These are phyloP conservation scores for Leptinotarsa lineolata DNA, from an alignment of 1,140 invertebrate species.

Conservation along the genomic window DNA sequence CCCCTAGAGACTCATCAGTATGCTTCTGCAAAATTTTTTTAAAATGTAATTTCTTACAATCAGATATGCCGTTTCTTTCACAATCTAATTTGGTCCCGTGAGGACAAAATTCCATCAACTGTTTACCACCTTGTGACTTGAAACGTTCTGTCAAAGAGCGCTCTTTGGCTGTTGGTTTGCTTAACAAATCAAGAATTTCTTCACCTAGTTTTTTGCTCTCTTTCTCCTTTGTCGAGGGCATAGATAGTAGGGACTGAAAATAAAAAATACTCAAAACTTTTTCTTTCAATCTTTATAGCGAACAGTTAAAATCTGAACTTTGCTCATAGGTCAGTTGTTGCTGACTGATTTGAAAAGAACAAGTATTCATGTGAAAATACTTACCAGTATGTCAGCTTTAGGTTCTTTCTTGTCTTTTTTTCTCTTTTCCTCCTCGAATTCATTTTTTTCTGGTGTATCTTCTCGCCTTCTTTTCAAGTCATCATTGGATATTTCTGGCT, in stretches of 20 bases:
- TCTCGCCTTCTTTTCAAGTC: conserved; percentile 57
- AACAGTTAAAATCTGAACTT: too few species aligned
- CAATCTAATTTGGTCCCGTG: conserved; percentile 93
- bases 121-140: conserved; percentile 90
- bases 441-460: conserved; percentile 39
- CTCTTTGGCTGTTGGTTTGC: conserved; percentile 95
- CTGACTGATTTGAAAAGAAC: too few species aligned
- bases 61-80: conserved; percentile 62
- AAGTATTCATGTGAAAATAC: neutral
- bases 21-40: conserved; percentile 97
- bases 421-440: conserved; percentile 51
- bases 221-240: conserved; percentile 92
- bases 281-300: neutral
- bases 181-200: conserved; percentile 92
- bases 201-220: conserved; percentile 95
- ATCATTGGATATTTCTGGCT: conserved; percentile 54
- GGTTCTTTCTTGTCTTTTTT: conserved; percentile 56
- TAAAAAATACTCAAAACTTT: neutral
- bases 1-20: conserved; percentile 93
- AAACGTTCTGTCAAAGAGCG: conserved; percentile 91
- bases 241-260: conserved; percentile 78
- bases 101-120: conserved; percentile 95
- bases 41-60: conserved; percentile 93
- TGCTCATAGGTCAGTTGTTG: too few species aligned
- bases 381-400: conserved; percentile 69